Base-by-base conservation (phyloP, 23 tunicate genomes). In the Ascidia mentula region DNA sequence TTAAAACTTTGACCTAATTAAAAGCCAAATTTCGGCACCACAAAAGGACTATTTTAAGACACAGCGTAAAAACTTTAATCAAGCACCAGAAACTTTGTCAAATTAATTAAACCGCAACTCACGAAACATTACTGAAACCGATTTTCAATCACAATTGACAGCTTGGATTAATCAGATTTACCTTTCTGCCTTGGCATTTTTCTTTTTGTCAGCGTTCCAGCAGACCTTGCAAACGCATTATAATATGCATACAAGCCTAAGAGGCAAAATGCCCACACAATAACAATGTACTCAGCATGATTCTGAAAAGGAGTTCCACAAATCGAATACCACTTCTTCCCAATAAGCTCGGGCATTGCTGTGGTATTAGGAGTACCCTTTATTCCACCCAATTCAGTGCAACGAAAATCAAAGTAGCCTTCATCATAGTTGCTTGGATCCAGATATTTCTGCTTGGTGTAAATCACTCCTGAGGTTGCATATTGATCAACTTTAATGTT, bases 361-460 rank as follows among this genome's bases (percentile, higher is more conserved):
- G 97, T 86, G 36, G 86, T 38, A 39, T 91, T 91, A 2, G 97
- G 97, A 3, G 97, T 65, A 31, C 97, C 97, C 46, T 53, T 77
- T 0, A 85, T 46, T 0, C 84, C 90, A 15, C 46, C 74, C 4
- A 86, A 12, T 30, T 84, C 86, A 34, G 81, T 77, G 76, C 97
- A 91, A 13, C 89, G 90, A 37, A 91, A 91, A 39, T 91, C 97
- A 46, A 91, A 87, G 75, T 91, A 91, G 7, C 90, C 90, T 81
- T 91, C 97, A 61, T 91, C 90, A 40, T 86, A 91, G 22, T 84
- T 75, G 33, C 34, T 40, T 34, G 97, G 97, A 42, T 91, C 97
- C 38, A 91, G 34, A 45, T 91, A 91, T 36, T 89, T 89, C 77
- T 91, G 97, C 79, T 91, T 91, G 38, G 80, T 82, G 77, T 91